These are phyloP conservation scores for Drosophila navojoa DNA, from an alignment of 1,140 invertebrate species.

Conservation along the genomic window DNA sequence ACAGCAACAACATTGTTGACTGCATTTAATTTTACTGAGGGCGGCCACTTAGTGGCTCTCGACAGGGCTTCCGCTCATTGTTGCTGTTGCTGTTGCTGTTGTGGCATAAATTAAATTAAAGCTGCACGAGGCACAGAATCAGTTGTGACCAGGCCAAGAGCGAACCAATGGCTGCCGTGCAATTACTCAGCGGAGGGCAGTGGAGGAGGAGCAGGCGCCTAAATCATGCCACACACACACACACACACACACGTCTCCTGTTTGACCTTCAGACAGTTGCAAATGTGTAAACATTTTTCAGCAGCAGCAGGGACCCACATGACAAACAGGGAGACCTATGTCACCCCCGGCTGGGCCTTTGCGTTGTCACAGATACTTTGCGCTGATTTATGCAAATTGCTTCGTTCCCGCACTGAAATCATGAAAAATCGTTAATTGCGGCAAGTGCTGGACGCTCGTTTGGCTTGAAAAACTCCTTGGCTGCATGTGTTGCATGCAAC, in stretches of 20 bases:
- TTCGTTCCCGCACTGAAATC: conserved; percentile 56
- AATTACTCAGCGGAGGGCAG: conserved; percentile 62
- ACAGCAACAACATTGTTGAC: conserved; percentile 51
- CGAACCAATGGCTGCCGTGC: conserved; percentile 35
- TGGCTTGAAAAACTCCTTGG: conserved; percentile 25
- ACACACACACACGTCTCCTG: conserved; percentile 10
- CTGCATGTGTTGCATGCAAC: conserved; percentile 42
- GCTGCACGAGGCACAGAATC: conserved; percentile 58
- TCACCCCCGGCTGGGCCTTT: conserved; percentile 4
- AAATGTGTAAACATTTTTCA: conserved; percentile 82
- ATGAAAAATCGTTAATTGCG: conserved; percentile 81
- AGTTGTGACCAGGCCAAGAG: conserved; percentile 38
- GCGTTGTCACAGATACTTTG: conserved; percentile 79
- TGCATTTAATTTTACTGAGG: conserved; percentile 79
- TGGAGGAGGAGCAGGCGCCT: conserved; percentile 50
- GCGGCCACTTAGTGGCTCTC: conserved; percentile 74
- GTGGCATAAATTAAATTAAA: conserved; percentile 78
- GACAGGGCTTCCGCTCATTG: conserved; percentile 43
- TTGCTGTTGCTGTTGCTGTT: conserved; percentile 25
- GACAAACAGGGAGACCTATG: conserved; percentile 7
- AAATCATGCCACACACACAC: conserved; percentile 55
- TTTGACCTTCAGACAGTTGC: conserved; percentile 78
- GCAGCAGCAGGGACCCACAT: conserved; percentile 13
- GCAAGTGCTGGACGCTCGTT: conserved; percentile 70
- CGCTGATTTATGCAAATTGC: conserved; percentile 80